phyloP scores from a whole-genome alignment of 2,888 invertebrate species.

The Sinohyriopsis cumingii region DNA sequence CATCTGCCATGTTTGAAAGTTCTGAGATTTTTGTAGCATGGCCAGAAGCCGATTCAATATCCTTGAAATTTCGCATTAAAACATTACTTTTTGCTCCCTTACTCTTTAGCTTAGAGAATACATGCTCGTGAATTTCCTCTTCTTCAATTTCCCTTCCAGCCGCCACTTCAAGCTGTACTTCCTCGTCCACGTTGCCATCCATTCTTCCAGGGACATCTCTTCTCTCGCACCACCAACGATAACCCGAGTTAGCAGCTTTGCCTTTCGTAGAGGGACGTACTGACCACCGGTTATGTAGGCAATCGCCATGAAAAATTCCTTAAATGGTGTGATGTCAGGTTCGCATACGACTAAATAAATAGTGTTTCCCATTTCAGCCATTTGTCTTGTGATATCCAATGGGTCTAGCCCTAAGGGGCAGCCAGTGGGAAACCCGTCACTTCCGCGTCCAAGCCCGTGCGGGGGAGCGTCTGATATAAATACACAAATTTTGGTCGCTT shows the following conservation, averaged over 20 bases:
- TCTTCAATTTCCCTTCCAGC: conserved; percentile 45
- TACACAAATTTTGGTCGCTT: conserved; percentile 65
- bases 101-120: conserved; percentile 30
- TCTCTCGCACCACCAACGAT: conserved; percentile 66
- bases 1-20: conserved; percentile 31
- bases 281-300: conserved; percentile 66
- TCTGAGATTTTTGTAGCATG: conserved; percentile 29
- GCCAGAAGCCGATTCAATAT: conserved; percentile 21
- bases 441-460: conserved; percentile 52
- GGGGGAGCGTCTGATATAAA: conserved; percentile 67
- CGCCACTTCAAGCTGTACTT: conserved; percentile 47
- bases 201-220: conserved; percentile 63
- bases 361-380: conserved; percentile 63
- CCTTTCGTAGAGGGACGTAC: conserved; percentile 62
- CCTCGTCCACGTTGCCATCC: conserved; percentile 58
- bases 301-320: conserved; percentile 63
- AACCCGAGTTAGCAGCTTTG: conserved; percentile 54
- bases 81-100: conserved; percentile 41
- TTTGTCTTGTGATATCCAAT: conserved; percentile 46
- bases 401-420: conserved; percentile 65
- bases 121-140: conserved; percentile 30
- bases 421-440: conserved; percentile 61
- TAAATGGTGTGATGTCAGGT: conserved; percentile 54
- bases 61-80: conserved; percentile 32
- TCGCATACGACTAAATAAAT: conserved; percentile 66